Evolutionary conservation across 2,797 vertebrate species (phyloP).

Genomic region (Ctenopoma multispine): DNA sequence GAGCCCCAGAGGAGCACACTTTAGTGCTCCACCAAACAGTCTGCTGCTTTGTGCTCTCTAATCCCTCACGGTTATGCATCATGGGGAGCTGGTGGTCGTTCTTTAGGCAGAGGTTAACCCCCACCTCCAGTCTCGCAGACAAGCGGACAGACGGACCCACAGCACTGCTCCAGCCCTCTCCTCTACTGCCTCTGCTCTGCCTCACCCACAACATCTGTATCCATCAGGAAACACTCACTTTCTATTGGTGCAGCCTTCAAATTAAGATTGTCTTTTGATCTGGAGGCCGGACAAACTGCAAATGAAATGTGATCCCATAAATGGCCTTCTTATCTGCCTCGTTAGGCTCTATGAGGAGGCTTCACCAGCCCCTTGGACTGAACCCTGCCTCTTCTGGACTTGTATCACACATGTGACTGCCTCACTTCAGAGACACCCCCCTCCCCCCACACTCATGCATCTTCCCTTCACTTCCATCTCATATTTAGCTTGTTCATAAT

Average conservation of each 20-base stretch:
- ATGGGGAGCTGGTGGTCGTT: slow-evolving; percentile 79
- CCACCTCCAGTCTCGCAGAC: slow-evolving; percentile 66
- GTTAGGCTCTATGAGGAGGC: slow-evolving; percentile 80
- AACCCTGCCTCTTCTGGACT: slow-evolving; percentile 69
- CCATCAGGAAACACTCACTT: slow-evolving; percentile 84
- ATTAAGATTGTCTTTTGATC: slow-evolving; percentile 85
- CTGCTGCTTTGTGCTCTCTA: slow-evolving; percentile 84
- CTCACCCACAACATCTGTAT: slow-evolving; percentile 80
- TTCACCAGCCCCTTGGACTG: slow-evolving; percentile 57
- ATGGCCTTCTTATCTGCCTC: slow-evolving; percentile 84
- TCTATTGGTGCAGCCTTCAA: slow-evolving; percentile 80
- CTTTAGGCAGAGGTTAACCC: slow-evolving; percentile 80
- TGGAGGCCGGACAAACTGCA: slow-evolving; percentile 80
- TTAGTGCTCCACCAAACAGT: slow-evolving; percentile 86
- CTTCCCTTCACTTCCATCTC: slow-evolving; percentile 55
- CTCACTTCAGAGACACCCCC: slow-evolving; percentile 70
- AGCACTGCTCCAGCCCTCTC: slow-evolving; percentile 54
- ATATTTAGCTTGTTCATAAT: slow-evolving; percentile 61
- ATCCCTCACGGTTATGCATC: slow-evolving; percentile 86
- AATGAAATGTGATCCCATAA: slow-evolving; percentile 87
- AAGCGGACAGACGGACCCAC: slow-evolving; percentile 59
- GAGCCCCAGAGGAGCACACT: slow-evolving; percentile 86
- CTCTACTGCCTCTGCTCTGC: slow-evolving; percentile 56
- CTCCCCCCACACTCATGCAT: slow-evolving; percentile 14
- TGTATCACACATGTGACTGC: slow-evolving; percentile 74